Conservation (phyloP, 2,797 vertebrate genomes). For the Kryptopterus vitreolus region DNA sequence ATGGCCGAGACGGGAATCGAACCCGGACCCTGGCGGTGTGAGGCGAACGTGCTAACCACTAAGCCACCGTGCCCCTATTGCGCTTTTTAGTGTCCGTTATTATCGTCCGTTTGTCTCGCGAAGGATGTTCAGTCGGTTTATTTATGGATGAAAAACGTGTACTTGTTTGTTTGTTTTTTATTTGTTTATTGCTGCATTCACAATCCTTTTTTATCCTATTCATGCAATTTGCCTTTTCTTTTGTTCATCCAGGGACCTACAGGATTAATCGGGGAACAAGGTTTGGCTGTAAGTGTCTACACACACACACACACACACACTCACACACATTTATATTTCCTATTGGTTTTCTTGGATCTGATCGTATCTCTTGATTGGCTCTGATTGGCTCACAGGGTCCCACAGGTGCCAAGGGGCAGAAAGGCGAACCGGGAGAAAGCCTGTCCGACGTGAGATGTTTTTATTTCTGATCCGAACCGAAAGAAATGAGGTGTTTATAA, state of each 20-base stretch:
- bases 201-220: too few relatives aligned
- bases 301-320: not conserved
- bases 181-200: not conserved
- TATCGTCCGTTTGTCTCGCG: not conserved
- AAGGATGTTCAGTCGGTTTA: too few relatives aligned
- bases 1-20: too few relatives aligned
- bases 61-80: too few relatives aligned
- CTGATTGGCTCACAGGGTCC: conserved; percentile 41
- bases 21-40: too few relatives aligned
- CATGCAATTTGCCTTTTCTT: too few relatives aligned
- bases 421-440: conserved; percentile 84
- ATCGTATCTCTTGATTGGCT: not conserved
- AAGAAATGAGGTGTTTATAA: not conserved
- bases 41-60: too few relatives aligned
- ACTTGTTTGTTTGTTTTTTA: too few relatives aligned
- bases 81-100: not conserved
- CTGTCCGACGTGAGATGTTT: conserved; percentile 73
- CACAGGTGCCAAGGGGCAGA: conserved; percentile 81
- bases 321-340: too few relatives aligned
- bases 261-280: conserved; percentile 72
- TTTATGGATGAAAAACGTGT: not conserved
- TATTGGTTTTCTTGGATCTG: not conserved
- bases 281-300: conserved; percentile 72
- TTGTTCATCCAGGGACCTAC: conserved; percentile 69
- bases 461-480: not conserved